Conservation (phyloP, 2,888 invertebrate genomes). For the Mayetiola destructor region DNA sequence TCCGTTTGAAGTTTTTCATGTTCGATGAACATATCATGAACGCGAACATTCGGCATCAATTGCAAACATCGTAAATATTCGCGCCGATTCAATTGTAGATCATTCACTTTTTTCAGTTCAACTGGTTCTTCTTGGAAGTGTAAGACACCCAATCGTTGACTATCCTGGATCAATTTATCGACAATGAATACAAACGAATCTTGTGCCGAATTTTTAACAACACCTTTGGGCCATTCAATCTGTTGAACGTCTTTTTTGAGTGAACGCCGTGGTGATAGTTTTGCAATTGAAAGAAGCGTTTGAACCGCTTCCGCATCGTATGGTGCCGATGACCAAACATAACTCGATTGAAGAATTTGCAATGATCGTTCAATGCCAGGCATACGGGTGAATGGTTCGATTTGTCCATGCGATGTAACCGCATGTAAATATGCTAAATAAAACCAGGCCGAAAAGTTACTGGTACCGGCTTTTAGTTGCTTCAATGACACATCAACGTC, state of each 20-base stretch:
- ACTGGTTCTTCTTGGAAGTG: neutral
- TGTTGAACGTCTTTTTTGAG: neutral
- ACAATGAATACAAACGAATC: neutral
- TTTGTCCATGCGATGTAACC: neutral
- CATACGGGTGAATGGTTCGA: slow-evolving; percentile 2
- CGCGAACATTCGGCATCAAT: neutral
- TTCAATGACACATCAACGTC: neutral
- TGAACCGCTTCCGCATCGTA: neutral
- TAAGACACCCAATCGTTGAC: neutral
- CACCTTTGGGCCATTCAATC: neutral
- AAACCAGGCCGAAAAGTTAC: slow-evolving; percentile 13
- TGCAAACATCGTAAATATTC: slow-evolving; percentile 1
- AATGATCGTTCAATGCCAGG: slow-evolving; percentile 4
- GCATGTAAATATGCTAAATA: slow-evolving; percentile 4
- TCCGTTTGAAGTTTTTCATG: neutral
- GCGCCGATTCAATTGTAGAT: neutral
- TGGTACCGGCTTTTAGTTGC: neutral
- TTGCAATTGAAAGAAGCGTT: neutral
- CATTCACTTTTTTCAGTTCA: neutral
- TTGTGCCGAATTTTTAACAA: neutral
- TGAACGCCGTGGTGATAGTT: neutral
- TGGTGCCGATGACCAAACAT: neutral
- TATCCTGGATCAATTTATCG: neutral
- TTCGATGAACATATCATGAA: neutral
- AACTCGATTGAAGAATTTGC: slow-evolving; percentile 10